Evolutionary conservation across 2,113 vertebrate species (phyloP), one percentile per base, ranked within the genome.

Genomic region (Actenoides lindsayi): DNA sequence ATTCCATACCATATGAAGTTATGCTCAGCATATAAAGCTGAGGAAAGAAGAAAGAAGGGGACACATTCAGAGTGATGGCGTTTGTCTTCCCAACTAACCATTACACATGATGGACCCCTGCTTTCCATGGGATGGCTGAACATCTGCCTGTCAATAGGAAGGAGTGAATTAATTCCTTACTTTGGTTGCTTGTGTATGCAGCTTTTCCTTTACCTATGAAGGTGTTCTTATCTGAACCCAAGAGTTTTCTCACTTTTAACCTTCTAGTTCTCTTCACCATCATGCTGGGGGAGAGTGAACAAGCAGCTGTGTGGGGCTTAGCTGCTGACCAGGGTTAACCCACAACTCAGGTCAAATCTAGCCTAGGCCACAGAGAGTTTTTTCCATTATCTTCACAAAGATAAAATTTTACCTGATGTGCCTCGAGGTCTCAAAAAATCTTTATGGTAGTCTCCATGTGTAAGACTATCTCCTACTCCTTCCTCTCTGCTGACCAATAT

Each of bases 31-130:
- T 30, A 8, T 28, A 75, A 81, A 65, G 4, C 41, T n/a, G 33
- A 8, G 33, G 5, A 5, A 24, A 70, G 14, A 65, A 48, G 17
- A 6, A 67, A 30, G 23, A 53, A 8, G 10, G 1, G 5, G 1
- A 1, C 30, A 19, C 0, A 0, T 65, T 88, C 4, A 2, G 9
- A 42, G 39, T 4, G 2, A 37, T 16, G 17, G 6, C 2, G 2
- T 75, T 83, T 83, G 13, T 71, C 48, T 86, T 71, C 46, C 9
- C 21, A 63, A 57, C 39, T 53, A 56, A 56, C 25, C 0, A 0
- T 42, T n/a, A 42, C 1, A 2, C 3, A 1, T 9, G 27, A 30
- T 17, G n/a, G 44, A 90, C 20, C 24, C 4, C 28, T 30, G 8
- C 20, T 93, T 54, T 90, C 14, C 11, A 30, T 7, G 31, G 2